Evolutionary conservation across 2,113 vertebrate genomes (phyloP).

Genomic region (Melospiza georgiana): DNA sequence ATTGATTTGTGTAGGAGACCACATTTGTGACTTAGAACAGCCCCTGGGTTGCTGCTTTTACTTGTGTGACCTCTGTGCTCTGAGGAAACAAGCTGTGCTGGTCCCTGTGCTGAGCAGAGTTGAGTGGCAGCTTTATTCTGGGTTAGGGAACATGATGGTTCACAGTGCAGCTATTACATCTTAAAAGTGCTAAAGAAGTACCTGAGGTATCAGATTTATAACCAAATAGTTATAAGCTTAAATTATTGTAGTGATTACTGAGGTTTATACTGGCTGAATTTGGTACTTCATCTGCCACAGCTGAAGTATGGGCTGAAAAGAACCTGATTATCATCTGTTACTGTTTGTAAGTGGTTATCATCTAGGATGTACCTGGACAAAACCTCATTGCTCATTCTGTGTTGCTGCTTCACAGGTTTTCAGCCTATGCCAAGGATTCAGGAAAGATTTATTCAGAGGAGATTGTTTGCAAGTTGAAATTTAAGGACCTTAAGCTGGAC

Average conservation of each 20-base stretch:
- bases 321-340: background rate
- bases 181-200: background rate
- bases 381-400: background rate
- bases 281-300: background rate
- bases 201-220: background rate
- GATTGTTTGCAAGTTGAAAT: background rate
- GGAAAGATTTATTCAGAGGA: background rate
- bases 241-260: background rate
- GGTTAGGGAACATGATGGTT: background rate
- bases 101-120: background rate
- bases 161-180: background rate
- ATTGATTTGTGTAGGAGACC: background rate
- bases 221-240: background rate
- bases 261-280: background rate
- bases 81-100: background rate
- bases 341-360: background rate
- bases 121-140: background rate
- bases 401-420: background rate
- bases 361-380: background rate
- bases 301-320: background rate
- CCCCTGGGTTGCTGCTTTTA: background rate
- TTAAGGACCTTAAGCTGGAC: background rate
- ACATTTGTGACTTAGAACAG: background rate
- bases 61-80: background rate
- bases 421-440: background rate